A percentile compares a stretch with the other conserved stretches of the same genome.
Evolutionary conservation across 2,113 vertebrate species (phyloP).

Genomic region (Thamnophis sirtalis): DNA sequence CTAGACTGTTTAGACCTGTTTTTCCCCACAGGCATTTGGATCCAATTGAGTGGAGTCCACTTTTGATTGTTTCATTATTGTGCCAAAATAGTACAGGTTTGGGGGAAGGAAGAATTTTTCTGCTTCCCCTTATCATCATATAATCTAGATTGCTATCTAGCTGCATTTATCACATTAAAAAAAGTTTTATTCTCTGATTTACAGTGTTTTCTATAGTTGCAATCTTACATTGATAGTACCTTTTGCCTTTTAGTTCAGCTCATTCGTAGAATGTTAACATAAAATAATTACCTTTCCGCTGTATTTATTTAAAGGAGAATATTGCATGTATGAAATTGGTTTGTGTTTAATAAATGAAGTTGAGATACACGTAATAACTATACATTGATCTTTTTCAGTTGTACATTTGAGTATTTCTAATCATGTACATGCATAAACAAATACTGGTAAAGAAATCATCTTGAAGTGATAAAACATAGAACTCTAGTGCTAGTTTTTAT

Average conservation of each 20-base stretch:
- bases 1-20: background rate
- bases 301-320: background rate
- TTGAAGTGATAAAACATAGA: background rate
- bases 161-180: background rate
- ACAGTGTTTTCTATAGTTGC: background rate
- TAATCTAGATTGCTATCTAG: background rate
- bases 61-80: background rate
- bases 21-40: background rate
- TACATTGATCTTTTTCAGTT: background rate
- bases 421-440: background rate
- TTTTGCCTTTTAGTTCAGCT: background rate
- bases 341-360: background rate
- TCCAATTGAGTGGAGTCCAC: background rate
- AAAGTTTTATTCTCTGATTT: background rate
- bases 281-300: background rate
- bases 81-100: constrained; percentile 22
- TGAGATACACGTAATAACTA: background rate
- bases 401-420: background rate
- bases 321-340: background rate
- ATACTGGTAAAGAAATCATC: background rate
- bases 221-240: background rate
- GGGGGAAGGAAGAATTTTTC: constrained; percentile 16
- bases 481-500: background rate
- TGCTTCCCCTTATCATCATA: background rate
- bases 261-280: background rate